Conservation (phyloP, 2,797 vertebrate genomes). For the Sebastes trivittatus region DNA sequence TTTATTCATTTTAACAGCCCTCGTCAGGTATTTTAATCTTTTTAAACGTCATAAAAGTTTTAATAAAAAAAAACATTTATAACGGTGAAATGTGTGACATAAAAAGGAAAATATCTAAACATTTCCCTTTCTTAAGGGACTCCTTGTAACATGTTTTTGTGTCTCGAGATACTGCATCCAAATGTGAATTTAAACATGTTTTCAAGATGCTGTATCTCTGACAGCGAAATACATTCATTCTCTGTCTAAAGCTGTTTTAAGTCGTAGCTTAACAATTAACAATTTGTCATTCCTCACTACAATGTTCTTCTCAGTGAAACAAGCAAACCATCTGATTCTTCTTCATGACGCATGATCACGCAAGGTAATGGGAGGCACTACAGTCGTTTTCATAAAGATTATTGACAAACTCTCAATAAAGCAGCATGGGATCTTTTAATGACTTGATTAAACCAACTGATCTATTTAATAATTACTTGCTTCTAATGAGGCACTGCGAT, state of each 20-base stretch:
- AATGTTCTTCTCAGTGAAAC: not conserved
- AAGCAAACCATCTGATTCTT: not conserved
- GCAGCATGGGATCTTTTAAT: slow-evolving; percentile 43
- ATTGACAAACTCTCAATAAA: slow-evolving; percentile 23
- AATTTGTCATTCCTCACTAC: not conserved
- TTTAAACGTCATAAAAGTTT: too few relatives aligned
- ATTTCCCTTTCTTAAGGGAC: too few relatives aligned
- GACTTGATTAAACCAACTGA: slow-evolving; percentile 44
- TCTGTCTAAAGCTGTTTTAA: accelerated
- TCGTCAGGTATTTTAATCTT: too few relatives aligned
- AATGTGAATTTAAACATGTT: too few relatives aligned
- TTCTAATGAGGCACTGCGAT: slow-evolving; percentile 3
- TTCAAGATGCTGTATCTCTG: too few relatives aligned
- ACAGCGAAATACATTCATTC: too few relatives aligned
- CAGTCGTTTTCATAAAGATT: not conserved
- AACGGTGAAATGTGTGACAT: too few relatives aligned
- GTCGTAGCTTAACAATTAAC: too few relatives aligned
- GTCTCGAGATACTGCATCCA: too few relatives aligned
- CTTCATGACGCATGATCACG: not conserved
- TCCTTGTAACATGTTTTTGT: too few relatives aligned
- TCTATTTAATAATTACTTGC: slow-evolving; percentile 44
- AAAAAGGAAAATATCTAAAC: too few relatives aligned
- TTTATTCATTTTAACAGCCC: accelerated
- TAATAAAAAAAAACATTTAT: accelerated
- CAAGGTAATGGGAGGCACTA: not conserved